Percentiles rank a stretch among this genome's conserved stretches.
phyloP scores from a whole-genome alignment of 2,888 invertebrate genomes.

The Pelosia muscerda region DNA sequence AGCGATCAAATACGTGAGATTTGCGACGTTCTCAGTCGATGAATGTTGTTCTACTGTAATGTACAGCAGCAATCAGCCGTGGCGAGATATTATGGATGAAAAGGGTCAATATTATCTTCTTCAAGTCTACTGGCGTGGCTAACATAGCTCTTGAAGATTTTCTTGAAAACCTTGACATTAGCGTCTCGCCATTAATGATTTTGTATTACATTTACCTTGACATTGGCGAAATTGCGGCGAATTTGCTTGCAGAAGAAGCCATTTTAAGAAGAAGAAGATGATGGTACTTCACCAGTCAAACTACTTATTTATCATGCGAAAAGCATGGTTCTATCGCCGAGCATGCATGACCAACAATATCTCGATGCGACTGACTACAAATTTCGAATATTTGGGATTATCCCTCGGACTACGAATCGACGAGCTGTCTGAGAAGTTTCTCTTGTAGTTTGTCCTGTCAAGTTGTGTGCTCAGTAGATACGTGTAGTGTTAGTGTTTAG shows the following conservation, averaged over 20 bases:
- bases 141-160: too few species aligned
- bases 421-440: slow-evolving; percentile 13
- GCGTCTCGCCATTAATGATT: too few species aligned
- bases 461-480: slow-evolving; percentile 7
- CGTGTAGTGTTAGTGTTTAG: background rate
- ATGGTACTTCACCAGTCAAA: background rate
- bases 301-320: background rate
- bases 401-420: background rate
- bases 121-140: too few species aligned
- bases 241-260: too few species aligned
- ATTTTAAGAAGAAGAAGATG: too few species aligned
- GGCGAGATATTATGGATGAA: background rate
- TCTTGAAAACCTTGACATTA: too few species aligned
- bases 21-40: slow-evolving; percentile 65
- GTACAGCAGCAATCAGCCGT: slow-evolving; percentile 28
- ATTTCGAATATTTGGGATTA: background rate
- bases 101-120: background rate
- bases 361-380: background rate
- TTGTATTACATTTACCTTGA: too few species aligned
- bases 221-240: too few species aligned
- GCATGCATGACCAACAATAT: background rate
- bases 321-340: background rate
- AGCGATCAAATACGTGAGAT: slow-evolving; percentile 83
- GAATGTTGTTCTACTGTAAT: slow-evolving; percentile 58
- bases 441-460: background rate